Conservation (phyloP, 2,888 invertebrate genomes). For the Eupithecia pulchellata region DNA sequence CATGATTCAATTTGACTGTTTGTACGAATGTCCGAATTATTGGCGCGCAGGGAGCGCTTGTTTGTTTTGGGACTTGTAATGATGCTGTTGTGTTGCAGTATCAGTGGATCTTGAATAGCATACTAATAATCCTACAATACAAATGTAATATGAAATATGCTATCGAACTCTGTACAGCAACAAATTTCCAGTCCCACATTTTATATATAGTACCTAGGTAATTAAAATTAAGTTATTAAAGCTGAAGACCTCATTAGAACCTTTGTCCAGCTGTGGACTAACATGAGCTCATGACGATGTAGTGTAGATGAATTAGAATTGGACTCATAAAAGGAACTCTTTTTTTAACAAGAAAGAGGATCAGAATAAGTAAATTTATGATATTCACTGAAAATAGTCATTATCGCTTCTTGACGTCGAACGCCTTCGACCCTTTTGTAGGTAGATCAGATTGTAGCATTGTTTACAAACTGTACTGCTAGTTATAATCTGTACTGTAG, state of each 20-base stretch:
- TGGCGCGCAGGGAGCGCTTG: conserved; percentile 31
- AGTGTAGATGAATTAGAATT: too few relatives aligned
- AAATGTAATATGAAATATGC: too few relatives aligned
- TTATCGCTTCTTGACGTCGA: too few relatives aligned
- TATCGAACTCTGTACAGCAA: background rate
- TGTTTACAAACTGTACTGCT: background rate
- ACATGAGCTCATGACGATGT: too few relatives aligned
- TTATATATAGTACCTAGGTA: too few relatives aligned
- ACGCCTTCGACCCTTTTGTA: background rate
- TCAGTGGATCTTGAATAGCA: background rate
- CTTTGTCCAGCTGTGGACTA: too few relatives aligned
- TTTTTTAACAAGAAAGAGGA: too few relatives aligned
- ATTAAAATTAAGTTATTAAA: too few relatives aligned
- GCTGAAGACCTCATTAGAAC: too few relatives aligned
- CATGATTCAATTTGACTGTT: conserved; percentile 38
- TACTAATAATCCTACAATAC: background rate
- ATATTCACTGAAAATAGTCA: background rate
- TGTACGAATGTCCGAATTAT: conserved; percentile 37
- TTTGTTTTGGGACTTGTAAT: conserved; percentile 28
- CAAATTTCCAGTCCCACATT: background rate
- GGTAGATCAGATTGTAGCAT: background rate
- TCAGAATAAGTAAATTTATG: too few relatives aligned
- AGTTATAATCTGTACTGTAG: background rate
- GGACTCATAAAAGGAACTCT: background rate
- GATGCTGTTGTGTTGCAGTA: conserved; percentile 22